Base-by-base conservation (phyloP, 1,140 invertebrate genomes). In the Pseudoatta argentina region DNA sequence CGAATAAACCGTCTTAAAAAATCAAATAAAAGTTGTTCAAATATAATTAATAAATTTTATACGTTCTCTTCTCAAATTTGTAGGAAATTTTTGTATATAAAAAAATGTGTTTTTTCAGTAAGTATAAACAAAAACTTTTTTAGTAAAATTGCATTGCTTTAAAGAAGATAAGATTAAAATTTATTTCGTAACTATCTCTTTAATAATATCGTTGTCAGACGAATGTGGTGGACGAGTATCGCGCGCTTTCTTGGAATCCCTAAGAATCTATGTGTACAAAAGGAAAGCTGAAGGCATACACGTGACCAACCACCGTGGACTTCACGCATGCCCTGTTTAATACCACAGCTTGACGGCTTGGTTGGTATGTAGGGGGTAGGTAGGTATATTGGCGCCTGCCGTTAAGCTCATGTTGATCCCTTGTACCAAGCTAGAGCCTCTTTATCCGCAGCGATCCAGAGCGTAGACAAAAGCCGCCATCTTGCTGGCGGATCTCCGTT, bases 301-400 rank as follows among this genome's bases (percentile, higher is more conserved):
- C 89, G 89, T 88, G 89, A 90, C 89, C 89, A 82, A 90, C 89
- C 89, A 88, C 67, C 89, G 87, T 91, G 89, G 83, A 90, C 88
- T 89, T 91, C 90, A 91, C 91, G 88, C 87, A 89, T 91, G 86
- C 88, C 85, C 83, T 88, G 88, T 92, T 92, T 93, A 93, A 93
- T 93, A 92, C 89, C 89, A 87, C 89, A 92, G 91, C 91, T 92
- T 92, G 91, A 92, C 88, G 89, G 91, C 71, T 87, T 85, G 88
- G 91, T 79, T 66, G 87, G 87, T 87, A 88, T 89, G 88, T 61
- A 73, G 76, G 85, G 83, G 75, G 67, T 85, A 86, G 87, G 87
- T 88, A 92, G 91, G 87, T 93, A 93, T 93, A 94, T 93, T 93
- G 93, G 92, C 92, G 92, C 91, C 91, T 91, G 92, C 89, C 91